These are phyloP conservation scores for Colletes gigas DNA, from an alignment of 1,140 invertebrate species.

Conservation along the genomic window DNA sequence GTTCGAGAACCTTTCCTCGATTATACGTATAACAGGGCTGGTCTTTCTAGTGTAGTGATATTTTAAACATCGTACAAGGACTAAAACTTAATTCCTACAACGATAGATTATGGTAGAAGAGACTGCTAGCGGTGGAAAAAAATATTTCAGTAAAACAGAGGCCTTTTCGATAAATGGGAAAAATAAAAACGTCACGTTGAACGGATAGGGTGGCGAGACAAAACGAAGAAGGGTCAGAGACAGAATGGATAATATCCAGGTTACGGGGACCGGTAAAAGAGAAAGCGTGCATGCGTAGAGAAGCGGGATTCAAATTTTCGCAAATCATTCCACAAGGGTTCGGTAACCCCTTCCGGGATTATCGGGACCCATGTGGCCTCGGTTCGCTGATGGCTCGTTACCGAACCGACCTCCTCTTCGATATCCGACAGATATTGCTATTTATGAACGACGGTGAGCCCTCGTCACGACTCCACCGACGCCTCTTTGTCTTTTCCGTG, in stretches of 20 bases:
- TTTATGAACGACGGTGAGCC: conserved; percentile 73
- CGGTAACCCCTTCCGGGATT: conserved; percentile 66
- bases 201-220: conserved; percentile 17
- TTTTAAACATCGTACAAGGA: too few relatives aligned
- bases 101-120: too few relatives aligned
- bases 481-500: conserved; percentile 48
- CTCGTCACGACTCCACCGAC: conserved; percentile 42
- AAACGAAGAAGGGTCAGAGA: neutral
- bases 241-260: conserved; percentile 34
- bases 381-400: conserved; percentile 79
- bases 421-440: conserved; percentile 80
- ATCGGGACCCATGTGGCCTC: conserved; percentile 78
- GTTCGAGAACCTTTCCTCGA: too few relatives aligned
- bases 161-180: too few relatives aligned
- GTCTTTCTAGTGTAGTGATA: too few relatives aligned
- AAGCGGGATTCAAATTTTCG: conserved; percentile 75
- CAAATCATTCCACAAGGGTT: conserved; percentile 70
- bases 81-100: too few relatives aligned
- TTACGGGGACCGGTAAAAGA: neutral
- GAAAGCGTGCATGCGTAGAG: neutral
- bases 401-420: conserved; percentile 71
- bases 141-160: too few relatives aligned
- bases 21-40: too few relatives aligned
- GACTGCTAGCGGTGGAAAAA: too few relatives aligned
- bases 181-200: conserved; percentile 4